Conservation (phyloP, 2,888 invertebrate species). For the Eucera pruinosa region DNA sequence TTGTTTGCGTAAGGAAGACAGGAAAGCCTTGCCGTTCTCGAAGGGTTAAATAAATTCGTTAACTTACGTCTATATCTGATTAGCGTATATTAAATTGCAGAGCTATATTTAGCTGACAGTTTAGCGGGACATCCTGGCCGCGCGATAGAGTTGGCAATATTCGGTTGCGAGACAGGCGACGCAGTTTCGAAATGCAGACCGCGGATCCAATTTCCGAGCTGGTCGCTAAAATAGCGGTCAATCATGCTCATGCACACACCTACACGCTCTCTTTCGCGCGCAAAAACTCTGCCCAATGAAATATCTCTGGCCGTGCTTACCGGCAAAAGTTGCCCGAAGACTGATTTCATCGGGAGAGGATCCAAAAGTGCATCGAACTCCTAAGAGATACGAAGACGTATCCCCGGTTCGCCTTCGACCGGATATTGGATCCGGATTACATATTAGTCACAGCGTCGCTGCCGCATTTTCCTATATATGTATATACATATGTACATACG, state of each 20-base stretch:
- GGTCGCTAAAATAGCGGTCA: conserved; percentile 56
- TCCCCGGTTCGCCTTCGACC: conserved; percentile 52
- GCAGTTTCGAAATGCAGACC: conserved; percentile 59
- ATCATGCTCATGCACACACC: conserved; percentile 31
- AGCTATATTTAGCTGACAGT: too few species aligned
- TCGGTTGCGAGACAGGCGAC: conserved; percentile 7
- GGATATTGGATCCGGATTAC: conserved; percentile 81
- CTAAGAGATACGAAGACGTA: conserved; percentile 57
- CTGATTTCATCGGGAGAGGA: neutral
- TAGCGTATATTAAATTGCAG: too few species aligned
- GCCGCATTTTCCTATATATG: too few species aligned
- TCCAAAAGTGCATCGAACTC: conserved; percentile 31
- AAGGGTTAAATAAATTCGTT: too few species aligned
- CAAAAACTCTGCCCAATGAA: conserved; percentile 24
- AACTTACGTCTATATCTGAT: too few species aligned
- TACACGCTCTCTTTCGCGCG: neutral
- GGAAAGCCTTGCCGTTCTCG: too few species aligned
- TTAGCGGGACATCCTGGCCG: too few species aligned
- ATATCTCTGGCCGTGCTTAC: neutral
- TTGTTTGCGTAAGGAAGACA: too few species aligned
- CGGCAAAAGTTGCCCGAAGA: conserved; percentile 11
- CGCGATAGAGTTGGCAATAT: conserved; percentile 56
- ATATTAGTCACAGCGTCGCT: conserved; percentile 75
- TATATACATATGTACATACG: too few species aligned
- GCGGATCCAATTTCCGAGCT: conserved; percentile 63